Conservation (phyloP, 2,888 invertebrate genomes). For the Byasa hedistus region DNA sequence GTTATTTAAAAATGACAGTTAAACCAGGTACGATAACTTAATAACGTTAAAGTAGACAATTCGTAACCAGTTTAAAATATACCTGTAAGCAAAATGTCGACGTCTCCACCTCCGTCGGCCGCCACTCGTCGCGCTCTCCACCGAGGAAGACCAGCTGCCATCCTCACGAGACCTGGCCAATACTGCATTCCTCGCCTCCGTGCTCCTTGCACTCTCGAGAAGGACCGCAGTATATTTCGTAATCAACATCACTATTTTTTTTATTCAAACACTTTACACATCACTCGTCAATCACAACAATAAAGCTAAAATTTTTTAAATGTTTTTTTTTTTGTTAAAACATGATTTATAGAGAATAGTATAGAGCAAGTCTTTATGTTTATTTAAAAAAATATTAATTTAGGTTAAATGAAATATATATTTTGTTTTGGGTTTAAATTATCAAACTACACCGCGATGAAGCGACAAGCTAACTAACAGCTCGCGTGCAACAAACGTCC, state of each 20-base stretch:
- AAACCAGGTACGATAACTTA: too few relatives aligned
- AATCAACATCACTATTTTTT: slow-evolving; percentile 80
- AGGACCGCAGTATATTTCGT: slow-evolving; percentile 85
- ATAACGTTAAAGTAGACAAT: too few relatives aligned
- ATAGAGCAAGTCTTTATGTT: too few relatives aligned
- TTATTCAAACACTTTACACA: slow-evolving; percentile 22
- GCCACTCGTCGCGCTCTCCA: slow-evolving; percentile 54
- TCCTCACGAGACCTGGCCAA: slow-evolving; percentile 46
- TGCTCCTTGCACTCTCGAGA: slow-evolving; percentile 81
- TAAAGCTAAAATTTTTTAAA: neutral
- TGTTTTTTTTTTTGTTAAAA: too few relatives aligned
- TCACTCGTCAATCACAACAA: slow-evolving; percentile 1
- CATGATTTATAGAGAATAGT: too few relatives aligned
- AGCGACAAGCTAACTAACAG: slow-evolving; percentile 48
- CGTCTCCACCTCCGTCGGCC: slow-evolving; percentile 53
- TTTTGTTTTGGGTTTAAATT: neutral
- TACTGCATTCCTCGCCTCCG: slow-evolving; percentile 63
- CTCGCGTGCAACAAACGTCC: slow-evolving; percentile 40
- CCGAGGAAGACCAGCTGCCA: slow-evolving; percentile 56
- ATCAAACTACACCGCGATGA: slow-evolving; percentile 40
- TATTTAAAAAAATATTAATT: too few relatives aligned
- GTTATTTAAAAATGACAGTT: too few relatives aligned
- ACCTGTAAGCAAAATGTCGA: slow-evolving; percentile 66
- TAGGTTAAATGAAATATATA: too few relatives aligned
- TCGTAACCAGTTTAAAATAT: neutral